These are phyloP conservation scores for Acleris emargana DNA, from an alignment of 2,888 invertebrate genomes.

Conservation along the genomic window DNA sequence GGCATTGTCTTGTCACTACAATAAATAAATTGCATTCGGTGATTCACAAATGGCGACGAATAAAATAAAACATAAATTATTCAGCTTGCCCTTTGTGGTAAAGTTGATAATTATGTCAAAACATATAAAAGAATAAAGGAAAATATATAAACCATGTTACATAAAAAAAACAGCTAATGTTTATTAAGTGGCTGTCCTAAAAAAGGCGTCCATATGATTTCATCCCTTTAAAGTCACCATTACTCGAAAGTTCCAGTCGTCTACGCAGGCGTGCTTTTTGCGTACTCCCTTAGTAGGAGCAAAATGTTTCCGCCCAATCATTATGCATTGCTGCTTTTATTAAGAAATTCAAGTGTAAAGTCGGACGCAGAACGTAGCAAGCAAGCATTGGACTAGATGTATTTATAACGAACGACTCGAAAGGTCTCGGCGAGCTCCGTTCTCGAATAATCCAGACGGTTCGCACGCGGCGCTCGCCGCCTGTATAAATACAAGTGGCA, in stretches of 20 bases:
- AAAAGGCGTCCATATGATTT: conserved; percentile 1
- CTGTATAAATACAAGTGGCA: conserved; percentile 66
- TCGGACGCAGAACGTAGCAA: conserved; percentile 37
- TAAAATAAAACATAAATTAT: conserved; percentile 24
- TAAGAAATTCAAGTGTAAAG: conserved; percentile 23
- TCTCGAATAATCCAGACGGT: conserved; percentile 63
- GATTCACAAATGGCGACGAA: conserved; percentile 47
- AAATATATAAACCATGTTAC: background rate
- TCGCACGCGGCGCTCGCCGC: conserved; percentile 48
- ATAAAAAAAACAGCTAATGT: background rate
- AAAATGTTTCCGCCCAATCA: conserved; percentile 29
- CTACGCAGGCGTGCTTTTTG: conserved; percentile 39
- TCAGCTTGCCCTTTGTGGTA: conserved; percentile 6
- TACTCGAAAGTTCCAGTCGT: conserved; percentile 43
- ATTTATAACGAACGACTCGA: conserved; percentile 18
- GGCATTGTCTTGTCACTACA: conserved; percentile 57
- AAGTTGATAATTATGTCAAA: conserved; percentile 23
- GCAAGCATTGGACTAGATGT: conserved; percentile 31
- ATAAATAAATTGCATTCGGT: conserved; percentile 45
- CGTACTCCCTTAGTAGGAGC: conserved; percentile 5
- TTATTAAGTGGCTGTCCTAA: background rate
- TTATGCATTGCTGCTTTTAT: conserved; percentile 28
- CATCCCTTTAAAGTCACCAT: conserved; percentile 31
- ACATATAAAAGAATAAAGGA: conserved; percentile 11
- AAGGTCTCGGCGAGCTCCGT: conserved; percentile 35